Conservation (phyloP, 92 coral and sea anemone species). For the Phenganax subtilis region DNA sequence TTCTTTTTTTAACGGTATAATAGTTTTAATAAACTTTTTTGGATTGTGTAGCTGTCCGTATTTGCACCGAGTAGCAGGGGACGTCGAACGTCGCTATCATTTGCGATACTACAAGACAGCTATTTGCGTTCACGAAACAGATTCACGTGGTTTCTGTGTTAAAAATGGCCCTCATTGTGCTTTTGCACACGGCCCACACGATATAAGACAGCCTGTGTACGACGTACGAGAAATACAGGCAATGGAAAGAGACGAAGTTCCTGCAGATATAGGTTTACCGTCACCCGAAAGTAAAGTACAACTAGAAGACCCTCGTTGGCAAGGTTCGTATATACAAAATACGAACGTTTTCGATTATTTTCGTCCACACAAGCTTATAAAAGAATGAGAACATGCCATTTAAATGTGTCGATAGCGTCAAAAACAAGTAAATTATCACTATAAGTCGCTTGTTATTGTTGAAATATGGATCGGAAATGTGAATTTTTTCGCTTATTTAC, state of each 20-base stretch:
- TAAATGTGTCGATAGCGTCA: not conserved
- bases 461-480: not conserved
- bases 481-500: not conserved
- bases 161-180: conserved; percentile 99
- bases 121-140: conserved; percentile 99
- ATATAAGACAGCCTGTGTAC: conserved; percentile 97
- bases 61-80: conserved; percentile 99
- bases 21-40: conserved; percentile 31
- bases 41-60: conserved; percentile 87
- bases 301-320: conserved; percentile 99
- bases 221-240: conserved; percentile 98
- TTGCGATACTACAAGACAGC: conserved; percentile 99
- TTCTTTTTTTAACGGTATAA: not conserved
- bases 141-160: conserved; percentile 97
- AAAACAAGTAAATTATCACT: not conserved
- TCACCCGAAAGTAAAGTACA: conserved; percentile 89
- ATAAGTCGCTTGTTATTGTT: not conserved
- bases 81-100: conserved; percentile 99
- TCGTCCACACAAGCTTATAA: conserved; percentile 49
- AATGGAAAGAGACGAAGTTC: conserved; percentile 87
- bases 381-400: not conserved
- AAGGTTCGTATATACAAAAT: conserved; percentile 67
- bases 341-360: not conserved
- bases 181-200: conserved; percentile 99
- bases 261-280: conserved; percentile 66